Evolutionary conservation across 1,140 invertebrate genomes (phyloP).

Genomic region (Atopsyche davidsoni): DNA sequence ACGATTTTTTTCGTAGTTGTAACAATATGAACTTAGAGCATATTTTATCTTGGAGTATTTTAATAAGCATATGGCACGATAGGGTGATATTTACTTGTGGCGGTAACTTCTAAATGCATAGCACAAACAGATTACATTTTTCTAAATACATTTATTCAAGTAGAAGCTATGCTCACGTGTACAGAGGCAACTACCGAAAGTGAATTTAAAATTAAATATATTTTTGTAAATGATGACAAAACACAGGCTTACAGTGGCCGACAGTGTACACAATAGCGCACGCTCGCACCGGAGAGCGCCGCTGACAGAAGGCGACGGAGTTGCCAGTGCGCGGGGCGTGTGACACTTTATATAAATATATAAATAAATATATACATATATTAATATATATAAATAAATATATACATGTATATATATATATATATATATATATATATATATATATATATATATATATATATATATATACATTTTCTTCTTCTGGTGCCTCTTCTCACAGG

Average conservation of each 20-base stretch:
- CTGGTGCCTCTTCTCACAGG: too few species aligned
- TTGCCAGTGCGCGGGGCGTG: background rate
- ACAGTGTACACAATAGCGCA: background rate
- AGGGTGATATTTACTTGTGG: background rate
- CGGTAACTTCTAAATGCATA: background rate
- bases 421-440: slow-evolving; percentile 1
- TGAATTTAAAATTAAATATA: background rate
- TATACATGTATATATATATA: background rate
- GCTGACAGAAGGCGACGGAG: background rate
- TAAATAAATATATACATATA: too few species aligned
- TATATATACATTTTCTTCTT: background rate
- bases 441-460: slow-evolving; percentile 1
- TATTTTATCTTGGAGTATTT: background rate
- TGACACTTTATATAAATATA: background rate
- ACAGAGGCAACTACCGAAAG: background rate
- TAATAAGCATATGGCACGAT: background rate
- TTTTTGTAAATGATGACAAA: background rate
- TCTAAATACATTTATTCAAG: too few species aligned
- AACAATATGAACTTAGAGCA: slow-evolving; percentile 21
- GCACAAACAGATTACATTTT: too few species aligned
- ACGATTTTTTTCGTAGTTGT: slow-evolving; percentile 28
- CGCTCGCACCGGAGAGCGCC: background rate
- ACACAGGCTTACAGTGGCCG: background rate
- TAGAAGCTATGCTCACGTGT: background rate
- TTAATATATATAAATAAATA: too few species aligned